These are phyloP conservation scores for Onychostruthus taczanowskii DNA, from an alignment of 2,113 vertebrate genomes.

Conservation along the genomic window DNA sequence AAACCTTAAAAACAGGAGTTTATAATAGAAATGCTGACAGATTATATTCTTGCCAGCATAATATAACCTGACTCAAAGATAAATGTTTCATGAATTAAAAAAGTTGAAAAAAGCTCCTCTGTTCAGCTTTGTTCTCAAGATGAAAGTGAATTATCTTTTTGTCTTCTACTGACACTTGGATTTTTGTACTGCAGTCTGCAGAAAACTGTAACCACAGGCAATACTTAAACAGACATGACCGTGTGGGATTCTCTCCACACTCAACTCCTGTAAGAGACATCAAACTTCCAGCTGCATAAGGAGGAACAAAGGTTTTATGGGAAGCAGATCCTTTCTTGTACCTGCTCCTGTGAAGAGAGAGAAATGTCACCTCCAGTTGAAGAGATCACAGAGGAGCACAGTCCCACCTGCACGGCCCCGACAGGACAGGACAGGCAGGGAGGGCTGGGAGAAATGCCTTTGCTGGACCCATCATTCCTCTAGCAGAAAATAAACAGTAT, in stretches of 20 bases:
- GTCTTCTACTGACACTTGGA: slow-evolving; percentile 59
- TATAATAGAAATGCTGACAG: slow-evolving; percentile 71
- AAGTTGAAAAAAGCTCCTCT: slow-evolving; percentile 68
- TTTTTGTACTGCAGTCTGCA: slow-evolving; percentile 65
- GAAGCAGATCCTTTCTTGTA: neutral
- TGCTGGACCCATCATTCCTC: neutral
- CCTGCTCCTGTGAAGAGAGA: neutral
- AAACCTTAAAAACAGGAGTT: slow-evolving; percentile 41
- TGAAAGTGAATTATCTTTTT: slow-evolving; percentile 77
- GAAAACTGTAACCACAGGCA: slow-evolving; percentile 65
- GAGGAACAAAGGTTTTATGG: neutral
- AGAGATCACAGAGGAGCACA: neutral
- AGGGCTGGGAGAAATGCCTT: neutral
- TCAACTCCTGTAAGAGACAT: slow-evolving; percentile 30
- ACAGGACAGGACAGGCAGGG: neutral
- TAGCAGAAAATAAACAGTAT: neutral
- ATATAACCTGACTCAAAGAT: slow-evolving; percentile 72
- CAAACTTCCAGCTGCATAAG: slow-evolving; percentile 20
- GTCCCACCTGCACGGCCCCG: rapidly evolving
- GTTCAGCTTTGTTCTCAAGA: slow-evolving; percentile 75
- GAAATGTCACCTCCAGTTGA: neutral
- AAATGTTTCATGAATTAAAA: slow-evolving; percentile 80
- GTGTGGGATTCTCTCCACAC: slow-evolving; percentile 30
- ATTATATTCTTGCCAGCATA: slow-evolving; percentile 64
- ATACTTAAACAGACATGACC: slow-evolving; percentile 46